phyloP scores from a whole-genome alignment of 2,888 invertebrate genomes.

The Leucozona laternaria region DNA sequence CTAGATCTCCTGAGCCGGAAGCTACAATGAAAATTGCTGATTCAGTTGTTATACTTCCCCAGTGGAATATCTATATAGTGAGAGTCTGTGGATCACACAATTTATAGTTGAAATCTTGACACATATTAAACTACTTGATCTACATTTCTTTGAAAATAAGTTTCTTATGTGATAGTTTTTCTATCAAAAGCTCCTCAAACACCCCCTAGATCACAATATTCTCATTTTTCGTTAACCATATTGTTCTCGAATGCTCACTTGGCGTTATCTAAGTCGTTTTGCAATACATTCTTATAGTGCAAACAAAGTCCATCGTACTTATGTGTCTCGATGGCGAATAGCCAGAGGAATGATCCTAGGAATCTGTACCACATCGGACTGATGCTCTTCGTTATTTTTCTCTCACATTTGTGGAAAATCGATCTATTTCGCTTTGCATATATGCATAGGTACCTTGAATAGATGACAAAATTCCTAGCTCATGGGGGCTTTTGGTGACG shows the following conservation, averaged over 20 bases:
- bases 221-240: constrained; percentile 18
- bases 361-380: constrained; percentile 17
- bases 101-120: too few relatives aligned
- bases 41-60: too few relatives aligned
- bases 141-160: neutral
- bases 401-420: constrained; percentile 68
- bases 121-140: too few relatives aligned
- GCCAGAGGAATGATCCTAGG: constrained; percentile 2
- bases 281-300: constrained; percentile 4
- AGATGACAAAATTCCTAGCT: too few relatives aligned
- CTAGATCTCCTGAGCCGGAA: too few relatives aligned
- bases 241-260: constrained; percentile 22
- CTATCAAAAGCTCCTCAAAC: neutral
- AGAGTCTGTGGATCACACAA: too few relatives aligned
- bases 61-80: too few relatives aligned
- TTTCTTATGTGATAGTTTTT: too few relatives aligned
- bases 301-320: constrained; percentile 9
- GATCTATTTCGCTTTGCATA: constrained; percentile 67
- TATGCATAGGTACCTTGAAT: neutral
- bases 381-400: constrained; percentile 40
- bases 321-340: constrained; percentile 2
- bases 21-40: too few relatives aligned
- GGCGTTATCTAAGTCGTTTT: constrained; percentile 10
- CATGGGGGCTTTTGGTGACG: neutral
- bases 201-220: constrained; percentile 35